phyloP scores from a whole-genome alignment of 2,113 vertebrate species.

The Pimephales promelas region DNA sequence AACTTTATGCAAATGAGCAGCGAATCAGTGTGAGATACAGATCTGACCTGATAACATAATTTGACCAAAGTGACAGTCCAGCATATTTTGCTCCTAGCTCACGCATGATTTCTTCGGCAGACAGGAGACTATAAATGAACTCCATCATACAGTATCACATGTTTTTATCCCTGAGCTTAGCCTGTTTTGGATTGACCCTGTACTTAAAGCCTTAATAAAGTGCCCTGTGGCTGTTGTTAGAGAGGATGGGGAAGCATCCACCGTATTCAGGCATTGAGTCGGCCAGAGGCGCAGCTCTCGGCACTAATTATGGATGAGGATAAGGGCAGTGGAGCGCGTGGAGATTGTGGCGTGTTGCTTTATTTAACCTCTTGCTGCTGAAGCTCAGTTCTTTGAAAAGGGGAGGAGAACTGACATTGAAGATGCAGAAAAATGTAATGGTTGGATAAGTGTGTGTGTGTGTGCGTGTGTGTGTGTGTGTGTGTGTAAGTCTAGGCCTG shows the following conservation, averaged over 20 bases:
- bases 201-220: constrained; percentile 1
- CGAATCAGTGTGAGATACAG: background rate
- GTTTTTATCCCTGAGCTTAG: background rate
- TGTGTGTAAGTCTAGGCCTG: background rate
- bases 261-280: background rate
- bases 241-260: constrained; percentile 2
- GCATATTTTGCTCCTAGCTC: background rate
- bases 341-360: constrained; percentile 27
- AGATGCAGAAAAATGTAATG: background rate
- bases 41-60: background rate
- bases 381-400: constrained; percentile 15
- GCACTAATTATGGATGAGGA: background rate
- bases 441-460: background rate
- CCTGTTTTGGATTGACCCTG: background rate
- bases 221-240: background rate
- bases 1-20: background rate
- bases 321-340: constrained; percentile 18
- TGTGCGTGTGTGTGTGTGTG: no score
- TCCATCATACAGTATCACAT: background rate
- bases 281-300: background rate
- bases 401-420: background rate
- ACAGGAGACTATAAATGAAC: background rate
- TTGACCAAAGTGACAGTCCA: background rate
- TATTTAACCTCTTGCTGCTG: constrained; percentile 30
- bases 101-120: background rate